These are phyloP conservation scores for Nerophis ophidion DNA, from an alignment of 2,113 vertebrate genomes.

Conservation along the genomic window DNA sequence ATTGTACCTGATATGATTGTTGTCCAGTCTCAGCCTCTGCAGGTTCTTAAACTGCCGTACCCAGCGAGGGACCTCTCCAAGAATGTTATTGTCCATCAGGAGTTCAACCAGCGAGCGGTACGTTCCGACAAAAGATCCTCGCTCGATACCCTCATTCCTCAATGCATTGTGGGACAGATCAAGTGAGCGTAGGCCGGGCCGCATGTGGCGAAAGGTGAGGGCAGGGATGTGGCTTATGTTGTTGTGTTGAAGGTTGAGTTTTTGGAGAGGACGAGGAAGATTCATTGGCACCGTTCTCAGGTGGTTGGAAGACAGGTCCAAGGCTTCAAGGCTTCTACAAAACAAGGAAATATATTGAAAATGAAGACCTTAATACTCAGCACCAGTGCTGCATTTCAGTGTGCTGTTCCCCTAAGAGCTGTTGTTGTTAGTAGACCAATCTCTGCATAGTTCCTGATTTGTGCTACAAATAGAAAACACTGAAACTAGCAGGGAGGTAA, in stretches of 20 bases:
- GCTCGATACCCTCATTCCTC: conserved; percentile 41
- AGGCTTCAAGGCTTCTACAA: conserved; percentile 67
- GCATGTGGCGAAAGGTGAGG: conserved; percentile 68
- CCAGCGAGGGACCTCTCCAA: conserved; percentile 67
- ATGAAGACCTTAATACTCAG: too few species aligned
- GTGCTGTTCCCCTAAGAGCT: too few species aligned
- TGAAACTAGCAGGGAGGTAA: too few species aligned
- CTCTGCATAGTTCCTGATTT: too few species aligned
- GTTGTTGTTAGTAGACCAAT: too few species aligned
- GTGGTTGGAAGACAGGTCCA: conserved; percentile 72
- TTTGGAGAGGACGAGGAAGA: conserved; percentile 62
- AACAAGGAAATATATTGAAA: background rate
- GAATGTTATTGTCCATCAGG: conserved; percentile 70
- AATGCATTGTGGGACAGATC: conserved; percentile 72
- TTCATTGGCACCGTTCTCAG: conserved; percentile 66
- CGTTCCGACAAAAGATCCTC: conserved; percentile 68
- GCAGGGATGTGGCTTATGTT: conserved; percentile 61
- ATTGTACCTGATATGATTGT: conserved; percentile 73
- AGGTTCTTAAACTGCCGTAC: conserved; percentile 72
- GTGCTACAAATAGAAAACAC: too few species aligned
- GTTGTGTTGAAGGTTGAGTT: conserved; percentile 74
- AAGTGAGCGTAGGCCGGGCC: conserved; percentile 68
- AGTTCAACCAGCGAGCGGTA: conserved; percentile 70
- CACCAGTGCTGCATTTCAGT: too few species aligned
- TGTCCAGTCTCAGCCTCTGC: conserved; percentile 68